Percentiles rank a stretch among this genome's conserved stretches.
Conservation (phyloP, 2,113 vertebrate species). For the Mesembrinibis cayennensis region DNA sequence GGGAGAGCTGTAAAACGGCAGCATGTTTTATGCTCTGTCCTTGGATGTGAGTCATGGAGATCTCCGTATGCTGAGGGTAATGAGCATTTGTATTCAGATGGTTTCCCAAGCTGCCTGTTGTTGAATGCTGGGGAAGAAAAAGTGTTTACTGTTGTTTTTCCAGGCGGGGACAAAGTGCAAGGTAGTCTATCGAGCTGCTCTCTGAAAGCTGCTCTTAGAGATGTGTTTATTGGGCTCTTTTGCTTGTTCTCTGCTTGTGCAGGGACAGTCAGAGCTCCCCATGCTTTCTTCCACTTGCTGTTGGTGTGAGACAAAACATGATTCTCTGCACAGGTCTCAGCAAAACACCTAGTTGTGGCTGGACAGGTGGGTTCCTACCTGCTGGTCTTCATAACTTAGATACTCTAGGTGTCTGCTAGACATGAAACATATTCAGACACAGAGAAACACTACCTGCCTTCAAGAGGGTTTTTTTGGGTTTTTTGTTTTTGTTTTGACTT, state of each 20-base stretch:
- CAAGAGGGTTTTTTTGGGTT: neutral
- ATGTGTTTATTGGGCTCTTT: neutral
- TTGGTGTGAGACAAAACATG: neutral
- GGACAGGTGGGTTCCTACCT: neutral
- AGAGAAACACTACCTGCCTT: neutral
- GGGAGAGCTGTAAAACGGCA: neutral
- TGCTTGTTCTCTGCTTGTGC: neutral
- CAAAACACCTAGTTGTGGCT: neutral
- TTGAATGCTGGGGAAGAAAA: neutral
- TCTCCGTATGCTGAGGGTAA: neutral
- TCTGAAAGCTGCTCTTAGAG: neutral
- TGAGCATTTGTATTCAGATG: slow-evolving; percentile 29
- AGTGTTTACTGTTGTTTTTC: neutral
- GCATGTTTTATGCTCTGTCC: neutral
- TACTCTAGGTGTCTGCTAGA: neutral
- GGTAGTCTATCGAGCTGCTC: neutral
- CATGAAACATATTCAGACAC: neutral
- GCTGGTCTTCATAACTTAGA: neutral
- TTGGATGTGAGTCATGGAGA: neutral
- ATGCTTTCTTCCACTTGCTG: neutral
- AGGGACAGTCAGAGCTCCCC: neutral
- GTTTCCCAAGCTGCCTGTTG: neutral
- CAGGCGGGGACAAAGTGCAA: neutral
- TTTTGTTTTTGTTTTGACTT: neutral
- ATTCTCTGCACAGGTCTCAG: neutral